Evolutionary conservation across 2,797 vertebrate genomes (phyloP), one percentile per base, ranked within the genome.

Genomic region (Acrocephalus scirpaceus): DNA sequence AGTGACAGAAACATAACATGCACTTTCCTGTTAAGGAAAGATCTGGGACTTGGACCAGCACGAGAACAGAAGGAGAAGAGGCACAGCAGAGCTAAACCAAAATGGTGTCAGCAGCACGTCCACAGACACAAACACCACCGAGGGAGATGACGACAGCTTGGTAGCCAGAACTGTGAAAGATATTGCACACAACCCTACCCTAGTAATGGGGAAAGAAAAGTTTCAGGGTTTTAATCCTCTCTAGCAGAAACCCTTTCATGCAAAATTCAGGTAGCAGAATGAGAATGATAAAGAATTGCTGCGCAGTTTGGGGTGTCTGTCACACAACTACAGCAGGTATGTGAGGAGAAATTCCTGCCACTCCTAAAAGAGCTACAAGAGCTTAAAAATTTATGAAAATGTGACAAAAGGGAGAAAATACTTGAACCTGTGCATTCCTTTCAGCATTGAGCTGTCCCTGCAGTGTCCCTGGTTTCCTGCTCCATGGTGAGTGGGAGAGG

Each of bases 161-260:
- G 93, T 95, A 97, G 95, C 94, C 96, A 96, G 96, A 96, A 95
- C 94, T 95, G 95, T 94, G 88, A 97, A 97, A 90, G 93, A 79
- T 73, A 95, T 15, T 92, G 83, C 86, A 93, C 88, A 95, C 83
- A 86, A 27, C 13, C 70, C 79, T 76, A 67, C 80, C 70, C 83
- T 19, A 53, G 86, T 19, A 70, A 93, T 66, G 10, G 13, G 45
- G 4, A 2, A 9, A n/a, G 30, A 20, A 26, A 57, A 57, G 11
- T 61, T 44, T 34, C 54, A 70, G 56, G 18, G 56, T n/a, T 93
- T 76, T 30, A 48, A 53, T 66, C 45, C 30, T 69, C 65, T 86
- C 21, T 16, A 72, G 45, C 15, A n/a, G 67, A 85, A 85, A 86
- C 27, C 10, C 19, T 44, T 25, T 4, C 3, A 12, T 5, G 38